These are phyloP conservation scores for Caligus rogercresseyi DNA, from an alignment of 1,140 invertebrate genomes.

Conservation along the genomic window DNA sequence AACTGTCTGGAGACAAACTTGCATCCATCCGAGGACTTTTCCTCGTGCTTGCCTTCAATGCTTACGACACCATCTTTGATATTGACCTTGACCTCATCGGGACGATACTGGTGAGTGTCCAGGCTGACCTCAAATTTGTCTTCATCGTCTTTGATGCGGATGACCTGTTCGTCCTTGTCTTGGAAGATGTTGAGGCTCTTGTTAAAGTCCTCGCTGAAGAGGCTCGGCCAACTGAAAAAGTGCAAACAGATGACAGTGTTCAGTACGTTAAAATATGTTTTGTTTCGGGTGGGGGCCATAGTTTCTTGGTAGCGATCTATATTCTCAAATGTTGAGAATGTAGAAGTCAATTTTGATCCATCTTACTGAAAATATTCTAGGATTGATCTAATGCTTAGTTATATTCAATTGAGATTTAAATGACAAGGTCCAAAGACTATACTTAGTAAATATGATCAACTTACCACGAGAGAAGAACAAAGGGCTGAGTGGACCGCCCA, in stretches of 20 bases:
- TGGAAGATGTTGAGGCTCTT: slow-evolving; percentile 1
- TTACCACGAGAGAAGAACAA: neutral
- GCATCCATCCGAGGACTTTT: slow-evolving; percentile 15
- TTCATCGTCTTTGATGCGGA: slow-evolving; percentile 10
- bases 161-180: neutral
- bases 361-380: no score
- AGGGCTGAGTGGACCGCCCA: neutral
- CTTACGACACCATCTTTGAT: slow-evolving; percentile 6
- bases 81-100: slow-evolving; percentile 20
- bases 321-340: neutral
- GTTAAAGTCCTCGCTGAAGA: neutral
- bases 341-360: no score
- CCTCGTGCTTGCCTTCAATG: slow-evolving; percentile 18
- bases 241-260: neutral
- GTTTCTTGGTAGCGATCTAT: neutral
- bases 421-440: no score
- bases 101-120: slow-evolving; percentile 16
- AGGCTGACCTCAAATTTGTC: slow-evolving; percentile 19
- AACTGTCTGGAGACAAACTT: slow-evolving; percentile 18
- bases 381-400: no score
- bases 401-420: no score
- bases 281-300: neutral
- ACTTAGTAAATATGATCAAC: neutral
- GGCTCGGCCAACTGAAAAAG: neutral
- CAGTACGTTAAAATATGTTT: neutral